Base-by-base conservation (phyloP, 2,888 invertebrate genomes). In the Cataglyphis rosenhaueri region DNA sequence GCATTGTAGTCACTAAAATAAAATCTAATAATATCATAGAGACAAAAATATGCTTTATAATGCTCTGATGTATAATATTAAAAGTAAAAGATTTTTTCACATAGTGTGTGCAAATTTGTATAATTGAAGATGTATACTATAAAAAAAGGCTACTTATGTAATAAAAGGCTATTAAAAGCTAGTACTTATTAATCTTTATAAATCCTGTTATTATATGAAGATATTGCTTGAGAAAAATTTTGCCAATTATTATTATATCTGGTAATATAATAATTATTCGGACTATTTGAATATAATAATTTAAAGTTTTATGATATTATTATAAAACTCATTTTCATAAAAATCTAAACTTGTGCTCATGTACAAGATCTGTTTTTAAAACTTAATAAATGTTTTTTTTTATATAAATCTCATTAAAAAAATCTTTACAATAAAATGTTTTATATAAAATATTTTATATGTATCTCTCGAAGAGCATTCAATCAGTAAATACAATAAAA, bases 181-280 rank as follows among this genome's bases (percentile, higher is more conserved):
- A n/a, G 0, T 25, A 15, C 10, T 55, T 10, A 59, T 38, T 41
- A 73, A 73, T 73, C 6, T 32, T 62, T 61, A 62, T 62, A 74
- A 74, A 62, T 74, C 44, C 62, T 74, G 74, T 29, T 32, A 29
- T 59, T 41, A 18, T 41, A 59, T 59, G 6, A 59, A 62, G 1
- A 74, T 73, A 73, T 74, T 74, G 32, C 44, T 74, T 44, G 32
- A 74, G 9, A 74, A 61, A 61, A 32, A 32, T 32, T 32, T 74
- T 44, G 15, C 32, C 62, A 44, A 32, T 62, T 44, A 25, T n/a
- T 41, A 25, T n/a, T 44, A 62, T 44, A 12, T n/a, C 44, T 44
- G 32, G 5, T 32, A 74, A 9, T n/a, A 41, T 61, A 59, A 73
- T 32, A 29, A 74, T 32, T 62, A 3, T 44, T 52, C n/a, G 15